Conservation (phyloP, 2,797 vertebrate genomes). For the Pseudotriccus pelzelni region DNA sequence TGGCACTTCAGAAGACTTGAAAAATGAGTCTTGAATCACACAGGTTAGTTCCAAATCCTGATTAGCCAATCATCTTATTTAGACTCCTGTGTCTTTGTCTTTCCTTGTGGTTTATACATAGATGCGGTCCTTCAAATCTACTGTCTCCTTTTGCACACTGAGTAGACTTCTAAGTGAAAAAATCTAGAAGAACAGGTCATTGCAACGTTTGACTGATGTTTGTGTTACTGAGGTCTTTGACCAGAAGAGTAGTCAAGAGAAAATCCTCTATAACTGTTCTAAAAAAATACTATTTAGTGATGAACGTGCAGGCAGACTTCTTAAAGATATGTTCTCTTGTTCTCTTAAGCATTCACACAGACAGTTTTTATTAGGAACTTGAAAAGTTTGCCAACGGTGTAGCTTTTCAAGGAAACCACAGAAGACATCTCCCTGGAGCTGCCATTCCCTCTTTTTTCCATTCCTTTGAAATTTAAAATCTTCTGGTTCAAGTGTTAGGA, state of each 20-base stretch:
- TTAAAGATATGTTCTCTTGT: background rate
- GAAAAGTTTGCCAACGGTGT: background rate
- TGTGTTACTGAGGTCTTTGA: background rate
- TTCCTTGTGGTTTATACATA: background rate
- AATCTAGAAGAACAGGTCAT: background rate
- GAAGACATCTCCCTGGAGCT: background rate
- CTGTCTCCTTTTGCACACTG: background rate
- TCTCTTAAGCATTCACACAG: background rate
- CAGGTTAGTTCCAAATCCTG: background rate
- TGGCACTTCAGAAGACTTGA: background rate
- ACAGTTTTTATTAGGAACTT: background rate
- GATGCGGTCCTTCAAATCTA: background rate
- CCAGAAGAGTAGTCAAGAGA: background rate
- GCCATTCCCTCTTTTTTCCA: background rate
- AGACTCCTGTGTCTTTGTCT: background rate
- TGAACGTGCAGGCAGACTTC: background rate
- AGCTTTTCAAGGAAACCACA: background rate
- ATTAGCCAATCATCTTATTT: background rate
- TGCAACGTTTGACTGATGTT: background rate
- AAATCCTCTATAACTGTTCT: background rate
- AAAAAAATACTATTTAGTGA: background rate
- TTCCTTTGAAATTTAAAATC: slow-evolving; percentile 7
- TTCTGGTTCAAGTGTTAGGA: background rate
- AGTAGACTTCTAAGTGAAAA: background rate
- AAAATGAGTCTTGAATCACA: background rate